Evolutionary conservation across 2,113 vertebrate genomes (phyloP), one percentile per base, ranked within the genome.

Genomic region (Bothrops jararaca): DNA sequence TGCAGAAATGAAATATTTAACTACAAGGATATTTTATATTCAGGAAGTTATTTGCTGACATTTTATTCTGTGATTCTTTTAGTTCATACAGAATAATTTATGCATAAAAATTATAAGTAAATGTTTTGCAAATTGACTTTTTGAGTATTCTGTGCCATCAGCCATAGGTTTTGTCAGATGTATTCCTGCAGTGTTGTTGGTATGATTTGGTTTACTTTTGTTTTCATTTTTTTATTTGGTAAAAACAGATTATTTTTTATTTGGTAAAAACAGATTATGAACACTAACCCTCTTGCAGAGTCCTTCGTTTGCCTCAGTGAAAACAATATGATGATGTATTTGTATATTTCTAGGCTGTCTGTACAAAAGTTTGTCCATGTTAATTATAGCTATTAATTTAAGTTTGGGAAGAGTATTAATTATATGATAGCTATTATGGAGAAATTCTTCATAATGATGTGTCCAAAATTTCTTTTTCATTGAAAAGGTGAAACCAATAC

Each of bases 1-100:
- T 94, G 96, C 94, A 98, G 96, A 98, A 97, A 97, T 97, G 95
- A 97, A 98, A 97, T 97, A 97, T 97, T 98, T 98, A 98, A 96
- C 96, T 96, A 97, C 95, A 97, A 96, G 96, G 92, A 95, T 97
- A 97, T 97, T 95, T 97, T 95, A 90, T 96, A 96, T 97, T 97
- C 96, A 93, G 96, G 94, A 96, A 97, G 93, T 95, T 97, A 97
- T 97, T 97, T 98, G 96, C 96, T 97, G 96, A 97, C 94, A 97
- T 96, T 95, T 96, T 94, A 97, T 97, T 94, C 95, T 97, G 95
- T 97, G 96, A 97, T 97, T 97, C 96, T 97, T 97, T 95, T 96
- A 96, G 96, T 96, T 88, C 92, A 96, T 95, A 92, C 93, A 97
- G 97, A 97, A 95, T 97, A 94, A 96, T 97, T 97, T 97, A 95